Evolutionary conservation across 2,888 invertebrate genomes (phyloP).

Genomic region (Heteromurus nitidus): DNA sequence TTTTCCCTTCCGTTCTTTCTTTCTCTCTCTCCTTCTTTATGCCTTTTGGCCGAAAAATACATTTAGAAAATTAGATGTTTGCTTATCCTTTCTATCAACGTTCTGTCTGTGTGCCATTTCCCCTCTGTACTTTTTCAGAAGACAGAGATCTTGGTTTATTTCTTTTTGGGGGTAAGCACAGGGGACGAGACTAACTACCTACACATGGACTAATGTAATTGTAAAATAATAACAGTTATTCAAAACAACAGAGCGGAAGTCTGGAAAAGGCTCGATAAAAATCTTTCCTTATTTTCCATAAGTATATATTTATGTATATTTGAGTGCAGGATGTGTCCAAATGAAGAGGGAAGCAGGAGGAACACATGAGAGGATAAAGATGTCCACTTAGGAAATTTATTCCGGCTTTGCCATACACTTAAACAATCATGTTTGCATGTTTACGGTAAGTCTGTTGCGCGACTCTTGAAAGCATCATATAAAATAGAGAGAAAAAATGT

Average conservation of each 20-base stretch:
- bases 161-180: neutral
- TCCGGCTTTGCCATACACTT: neutral
- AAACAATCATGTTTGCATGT: neutral
- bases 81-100: slow-evolving; percentile 47
- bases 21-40: slow-evolving; percentile 1
- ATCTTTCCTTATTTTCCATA: slow-evolving; percentile 11
- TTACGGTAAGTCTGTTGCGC: too few relatives aligned
- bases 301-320: slow-evolving; percentile 5
- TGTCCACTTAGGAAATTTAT: too few relatives aligned
- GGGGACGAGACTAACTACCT: neutral
- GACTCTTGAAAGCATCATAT: too few relatives aligned
- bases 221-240: slow-evolving; percentile 25
- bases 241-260: slow-evolving; percentile 13
- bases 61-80: slow-evolving; percentile 58
- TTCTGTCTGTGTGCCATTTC: neutral
- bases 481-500: neutral
- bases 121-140: neutral
- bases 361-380: slow-evolving; percentile 39
- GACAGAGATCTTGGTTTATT: neutral
- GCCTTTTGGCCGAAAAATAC: slow-evolving; percentile 38
- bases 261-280: slow-evolving; percentile 8
- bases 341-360: slow-evolving; percentile 18
- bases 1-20: slow-evolving; percentile 21
- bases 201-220: slow-evolving; percentile 9
- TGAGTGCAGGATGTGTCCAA: neutral